Conservation (phyloP, 1,140 invertebrate species). For the Triops longicaudatus region DNA sequence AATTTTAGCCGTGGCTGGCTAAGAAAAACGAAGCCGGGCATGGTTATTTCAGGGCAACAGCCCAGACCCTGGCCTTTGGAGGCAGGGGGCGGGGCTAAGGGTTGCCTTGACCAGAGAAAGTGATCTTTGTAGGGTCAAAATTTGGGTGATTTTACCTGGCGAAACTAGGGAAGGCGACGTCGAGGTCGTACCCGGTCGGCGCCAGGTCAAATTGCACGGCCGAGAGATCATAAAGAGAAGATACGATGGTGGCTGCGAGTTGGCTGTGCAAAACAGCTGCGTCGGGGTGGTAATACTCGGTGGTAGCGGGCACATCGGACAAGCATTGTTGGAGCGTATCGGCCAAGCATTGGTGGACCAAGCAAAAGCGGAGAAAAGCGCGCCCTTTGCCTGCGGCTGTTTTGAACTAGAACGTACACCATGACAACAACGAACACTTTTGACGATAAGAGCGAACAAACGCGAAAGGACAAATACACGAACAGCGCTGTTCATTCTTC, state of each 20-base stretch:
- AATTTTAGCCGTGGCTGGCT: background rate
- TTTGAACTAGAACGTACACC: no score
- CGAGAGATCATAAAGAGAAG: slow-evolving; percentile 42
- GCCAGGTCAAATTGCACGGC: slow-evolving; percentile 44
- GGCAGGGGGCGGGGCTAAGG: background rate
- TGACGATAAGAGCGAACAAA: slow-evolving; percentile 32
- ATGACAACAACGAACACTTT: no score
- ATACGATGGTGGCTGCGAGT: slow-evolving; percentile 21
- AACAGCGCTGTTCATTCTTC: slow-evolving; percentile 14
- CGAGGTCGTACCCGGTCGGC: slow-evolving; percentile 42
- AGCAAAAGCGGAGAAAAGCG: slow-evolving; percentile 42
- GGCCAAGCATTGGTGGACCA: slow-evolving; percentile 42
- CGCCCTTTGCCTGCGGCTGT: slow-evolving; percentile 41
- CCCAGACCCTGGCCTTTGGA: background rate
- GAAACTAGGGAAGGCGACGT: slow-evolving; percentile 44
- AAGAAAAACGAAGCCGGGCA: background rate
- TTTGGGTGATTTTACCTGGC: slow-evolving; percentile 36
- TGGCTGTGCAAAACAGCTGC: slow-evolving; percentile 16
- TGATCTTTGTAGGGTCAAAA: background rate
- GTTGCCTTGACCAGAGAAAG: no score
- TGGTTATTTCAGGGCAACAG: background rate
- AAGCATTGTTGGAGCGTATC: slow-evolving; percentile 42
- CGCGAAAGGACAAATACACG: slow-evolving; percentile 17
- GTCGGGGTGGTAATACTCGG: slow-evolving; percentile 24
- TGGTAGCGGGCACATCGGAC: slow-evolving; percentile 37